Conservation (phyloP, 2,888 invertebrate species). For the Lasioglossum vierecki region DNA sequence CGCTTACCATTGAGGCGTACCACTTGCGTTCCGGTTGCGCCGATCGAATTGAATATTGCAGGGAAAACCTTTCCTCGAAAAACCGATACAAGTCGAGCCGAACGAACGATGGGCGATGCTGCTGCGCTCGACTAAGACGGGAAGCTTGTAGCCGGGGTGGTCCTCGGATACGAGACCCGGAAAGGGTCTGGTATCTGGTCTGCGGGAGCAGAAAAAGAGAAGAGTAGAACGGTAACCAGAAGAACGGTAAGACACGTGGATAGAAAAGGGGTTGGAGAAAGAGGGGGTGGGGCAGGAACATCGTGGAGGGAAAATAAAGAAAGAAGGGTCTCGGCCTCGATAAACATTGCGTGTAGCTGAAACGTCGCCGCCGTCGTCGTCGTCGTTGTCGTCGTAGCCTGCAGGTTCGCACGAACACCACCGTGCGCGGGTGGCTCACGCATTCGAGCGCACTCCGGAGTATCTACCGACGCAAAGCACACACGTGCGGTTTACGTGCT, state of each 20-base stretch:
- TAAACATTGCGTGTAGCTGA: conserved; percentile 78
- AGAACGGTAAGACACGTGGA: conserved; percentile 14
- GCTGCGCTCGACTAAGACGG: conserved; percentile 28
- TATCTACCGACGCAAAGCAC: conserved; percentile 48
- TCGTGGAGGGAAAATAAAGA: conserved; percentile 52
- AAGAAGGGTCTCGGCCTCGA: conserved; percentile 53
- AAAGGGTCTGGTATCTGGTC: conserved; percentile 38
- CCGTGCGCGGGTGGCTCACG: neutral
- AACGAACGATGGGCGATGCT: conserved; percentile 4
- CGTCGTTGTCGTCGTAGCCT: conserved; percentile 45
- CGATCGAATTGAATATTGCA: conserved; percentile 56
- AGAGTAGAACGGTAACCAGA: neutral
- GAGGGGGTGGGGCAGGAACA: conserved; percentile 14
- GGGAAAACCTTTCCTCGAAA: conserved; percentile 38
- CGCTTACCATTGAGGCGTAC: conserved; percentile 30
- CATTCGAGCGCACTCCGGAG: conserved; percentile 17
- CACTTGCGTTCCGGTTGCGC: conserved; percentile 27
- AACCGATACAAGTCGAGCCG: conserved; percentile 49
- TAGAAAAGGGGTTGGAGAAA: neutral
- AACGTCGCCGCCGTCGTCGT: conserved; percentile 18
- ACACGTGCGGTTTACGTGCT: conserved; percentile 61
- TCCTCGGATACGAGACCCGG: conserved; percentile 24
- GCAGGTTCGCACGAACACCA: conserved; percentile 22
- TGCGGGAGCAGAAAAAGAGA: neutral
- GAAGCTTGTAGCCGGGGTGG: conserved; percentile 44